Conservation (phyloP, 1,140 invertebrate species). For the Heterodera carotae region DNA sequence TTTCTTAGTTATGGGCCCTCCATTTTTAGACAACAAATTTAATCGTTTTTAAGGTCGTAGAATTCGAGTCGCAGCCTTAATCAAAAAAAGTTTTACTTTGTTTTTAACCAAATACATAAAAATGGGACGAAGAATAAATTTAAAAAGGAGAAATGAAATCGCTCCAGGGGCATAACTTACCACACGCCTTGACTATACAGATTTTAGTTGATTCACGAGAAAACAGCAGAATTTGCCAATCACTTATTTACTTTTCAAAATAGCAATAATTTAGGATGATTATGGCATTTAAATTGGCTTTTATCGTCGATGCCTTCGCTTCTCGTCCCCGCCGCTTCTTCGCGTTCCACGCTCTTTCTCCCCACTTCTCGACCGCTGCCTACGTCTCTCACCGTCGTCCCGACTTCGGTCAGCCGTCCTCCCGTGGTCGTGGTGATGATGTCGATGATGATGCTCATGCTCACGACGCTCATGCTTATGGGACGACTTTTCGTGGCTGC, state of each 20-base stretch:
- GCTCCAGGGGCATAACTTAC: too few species aligned
- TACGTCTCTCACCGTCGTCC: neutral
- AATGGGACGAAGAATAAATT: too few species aligned
- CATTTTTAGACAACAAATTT: too few species aligned
- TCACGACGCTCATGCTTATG: neutral
- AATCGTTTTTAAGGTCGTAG: too few species aligned
- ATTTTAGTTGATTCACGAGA: too few species aligned
- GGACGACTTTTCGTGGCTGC: neutral
- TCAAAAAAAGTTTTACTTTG: too few species aligned
- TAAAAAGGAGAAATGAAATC: neutral
- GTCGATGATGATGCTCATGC: neutral
- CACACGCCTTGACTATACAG: too few species aligned
- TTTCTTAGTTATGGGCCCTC: too few species aligned
- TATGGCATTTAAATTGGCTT: neutral
- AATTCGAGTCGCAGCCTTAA: too few species aligned
- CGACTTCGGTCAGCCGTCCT: neutral
- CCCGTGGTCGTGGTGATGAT: neutral
- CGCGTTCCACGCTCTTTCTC: neutral
- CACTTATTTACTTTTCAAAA: too few species aligned
- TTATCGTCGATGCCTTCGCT: neutral
- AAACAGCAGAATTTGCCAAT: too few species aligned
- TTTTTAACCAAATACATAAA: too few species aligned
- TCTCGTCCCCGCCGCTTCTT: neutral
- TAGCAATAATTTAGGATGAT: neutral
- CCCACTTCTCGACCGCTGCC: neutral